These are phyloP conservation scores for Nephrotoma flavescens DNA, from an alignment of 2,888 invertebrate genomes.

Conservation along the genomic window DNA sequence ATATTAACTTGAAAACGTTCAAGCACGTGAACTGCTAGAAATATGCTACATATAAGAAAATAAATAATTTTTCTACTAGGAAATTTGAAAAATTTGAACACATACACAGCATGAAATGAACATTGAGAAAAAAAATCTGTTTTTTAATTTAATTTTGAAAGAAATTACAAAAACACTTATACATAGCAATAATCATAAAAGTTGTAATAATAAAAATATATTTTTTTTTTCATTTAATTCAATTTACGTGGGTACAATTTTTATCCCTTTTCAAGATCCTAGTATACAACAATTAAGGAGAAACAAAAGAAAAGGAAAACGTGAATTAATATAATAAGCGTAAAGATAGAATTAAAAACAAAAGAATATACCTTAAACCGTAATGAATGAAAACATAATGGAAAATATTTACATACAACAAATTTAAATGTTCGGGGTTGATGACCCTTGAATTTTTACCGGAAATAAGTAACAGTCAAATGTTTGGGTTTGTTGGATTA, in stretches of 20 bases:
- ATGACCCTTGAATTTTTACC: no score
- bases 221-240: neutral
- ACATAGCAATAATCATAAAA: neutral
- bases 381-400: neutral
- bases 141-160: neutral
- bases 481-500: no score
- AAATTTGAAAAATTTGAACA: no score
- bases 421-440: no score
- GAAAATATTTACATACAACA: neutral
- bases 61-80: neutral
- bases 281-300: neutral
- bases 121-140: neutral
- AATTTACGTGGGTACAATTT: neutral
- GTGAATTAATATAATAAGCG: neutral
- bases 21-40: neutral
- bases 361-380: neutral
- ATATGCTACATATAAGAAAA: neutral
- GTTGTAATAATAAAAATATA: neutral
- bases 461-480: no score
- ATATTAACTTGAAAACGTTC: neutral
- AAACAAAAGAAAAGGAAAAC: neutral
- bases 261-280: neutral
- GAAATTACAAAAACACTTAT: neutral
- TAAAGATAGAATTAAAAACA: neutral
- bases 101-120: neutral